phyloP scores from a whole-genome alignment of 1,140 invertebrate genomes.

The Sminthurides bifidus region DNA sequence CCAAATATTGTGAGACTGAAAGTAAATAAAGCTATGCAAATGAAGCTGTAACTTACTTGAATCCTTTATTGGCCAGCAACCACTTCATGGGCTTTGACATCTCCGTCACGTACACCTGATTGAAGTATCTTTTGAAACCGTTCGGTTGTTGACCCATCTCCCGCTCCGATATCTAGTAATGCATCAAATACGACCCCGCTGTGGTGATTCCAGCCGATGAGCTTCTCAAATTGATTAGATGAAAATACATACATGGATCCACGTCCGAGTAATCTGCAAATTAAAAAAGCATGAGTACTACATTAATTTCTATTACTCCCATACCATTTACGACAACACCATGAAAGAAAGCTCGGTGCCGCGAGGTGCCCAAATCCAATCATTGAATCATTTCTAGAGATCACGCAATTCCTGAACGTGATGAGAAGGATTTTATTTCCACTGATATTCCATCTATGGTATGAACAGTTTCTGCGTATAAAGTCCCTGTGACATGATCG shows the following conservation, averaged over 20 bases:
- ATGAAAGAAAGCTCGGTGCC: no score
- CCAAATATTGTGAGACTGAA: not conserved
- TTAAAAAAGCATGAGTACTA: not conserved
- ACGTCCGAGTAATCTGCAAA: constrained; percentile 58
- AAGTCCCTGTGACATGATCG: no score
- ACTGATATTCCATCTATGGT: no score
- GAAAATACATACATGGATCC: constrained; percentile 92
- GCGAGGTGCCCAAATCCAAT: no score
- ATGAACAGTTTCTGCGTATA: no score
- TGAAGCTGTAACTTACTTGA: constrained; percentile 46
- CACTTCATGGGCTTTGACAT: constrained; percentile 69
- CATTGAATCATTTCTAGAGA: no score
- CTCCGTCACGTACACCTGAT: constrained; percentile 68
- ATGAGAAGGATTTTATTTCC: no score
- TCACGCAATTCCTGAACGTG: no score
- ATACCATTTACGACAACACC: not conserved
- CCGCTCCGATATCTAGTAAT: constrained; percentile 77
- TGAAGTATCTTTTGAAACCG: constrained; percentile 57
- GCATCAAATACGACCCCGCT: constrained; percentile 30
- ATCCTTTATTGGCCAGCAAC: constrained; percentile 56
- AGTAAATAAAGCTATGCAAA: not conserved
- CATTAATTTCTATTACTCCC: not conserved
- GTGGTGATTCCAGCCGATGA: constrained; percentile 42
- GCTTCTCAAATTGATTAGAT: constrained; percentile 52
- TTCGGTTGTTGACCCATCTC: constrained; percentile 76